A percentile compares a stretch with the other conserved stretches of the same genome.
These are phyloP conservation scores for Terrapene triunguis DNA, from an alignment of 2,113 vertebrate species.

Conservation along the genomic window DNA sequence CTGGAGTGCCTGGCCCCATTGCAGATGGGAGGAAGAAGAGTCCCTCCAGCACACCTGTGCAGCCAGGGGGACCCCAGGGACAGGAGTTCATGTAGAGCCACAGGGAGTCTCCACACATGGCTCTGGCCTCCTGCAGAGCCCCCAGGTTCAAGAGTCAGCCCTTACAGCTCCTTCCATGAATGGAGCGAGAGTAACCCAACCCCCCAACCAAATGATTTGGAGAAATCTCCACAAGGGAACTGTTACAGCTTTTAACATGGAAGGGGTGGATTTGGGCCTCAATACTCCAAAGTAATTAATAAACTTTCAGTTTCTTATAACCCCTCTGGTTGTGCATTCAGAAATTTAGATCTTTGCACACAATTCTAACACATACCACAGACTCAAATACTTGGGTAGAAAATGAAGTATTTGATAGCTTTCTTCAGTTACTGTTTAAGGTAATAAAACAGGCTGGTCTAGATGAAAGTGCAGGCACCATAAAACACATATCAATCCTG, in stretches of 20 bases:
- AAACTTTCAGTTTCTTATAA: background rate
- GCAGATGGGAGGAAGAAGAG: background rate
- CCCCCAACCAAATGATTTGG: background rate
- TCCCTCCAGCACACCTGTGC: background rate
- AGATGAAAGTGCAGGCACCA: background rate
- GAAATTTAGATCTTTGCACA: background rate
- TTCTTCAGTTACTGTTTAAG: background rate
- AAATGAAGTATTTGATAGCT: slow-evolving; percentile 8
- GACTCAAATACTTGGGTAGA: background rate
- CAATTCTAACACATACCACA: rapidly evolving
- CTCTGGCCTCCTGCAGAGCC: background rate
- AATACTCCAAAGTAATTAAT: background rate
- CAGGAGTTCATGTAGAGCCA: rapidly evolving
- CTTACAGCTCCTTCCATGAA: rapidly evolving
- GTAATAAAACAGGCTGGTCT: background rate
- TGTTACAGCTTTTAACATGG: background rate
- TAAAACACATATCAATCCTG: background rate
- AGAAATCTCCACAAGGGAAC: background rate
- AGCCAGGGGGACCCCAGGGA: background rate
- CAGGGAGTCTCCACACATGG: rapidly evolving
- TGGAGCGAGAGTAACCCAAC: background rate
- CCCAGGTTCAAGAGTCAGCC: background rate
- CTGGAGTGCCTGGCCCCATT: background rate
- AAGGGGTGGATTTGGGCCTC: background rate
- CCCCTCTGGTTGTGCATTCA: rapidly evolving